A percentile compares a stretch with the other conserved stretches of the same genome.
Conservation (phyloP, 64 coral and sea anemone genomes). For the Cladopsammia gracilis region DNA sequence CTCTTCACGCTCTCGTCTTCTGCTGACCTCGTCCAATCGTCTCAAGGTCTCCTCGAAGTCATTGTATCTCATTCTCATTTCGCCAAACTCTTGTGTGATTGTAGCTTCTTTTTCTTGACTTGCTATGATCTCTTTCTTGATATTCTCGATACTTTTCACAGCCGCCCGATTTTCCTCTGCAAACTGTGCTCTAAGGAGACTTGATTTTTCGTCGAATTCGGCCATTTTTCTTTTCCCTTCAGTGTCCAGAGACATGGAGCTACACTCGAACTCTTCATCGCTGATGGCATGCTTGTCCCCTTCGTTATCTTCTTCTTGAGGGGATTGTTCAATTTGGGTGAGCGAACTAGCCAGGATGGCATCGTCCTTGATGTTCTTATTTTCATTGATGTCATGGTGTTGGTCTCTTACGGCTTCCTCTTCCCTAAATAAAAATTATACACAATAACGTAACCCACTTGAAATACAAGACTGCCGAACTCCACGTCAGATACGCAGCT, state of each 20-base stretch:
- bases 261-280: background rate
- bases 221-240: background rate
- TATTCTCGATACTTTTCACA: background rate
- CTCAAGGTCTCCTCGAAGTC: background rate
- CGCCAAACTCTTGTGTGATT: background rate
- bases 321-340: background rate
- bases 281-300: background rate
- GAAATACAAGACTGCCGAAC: too few relatives aligned
- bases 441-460: too few relatives aligned
- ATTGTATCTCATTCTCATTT: background rate
- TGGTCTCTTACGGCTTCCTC: background rate
- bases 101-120: background rate
- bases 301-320: background rate
- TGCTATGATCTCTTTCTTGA: background rate
- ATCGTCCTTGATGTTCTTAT: background rate
- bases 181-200: background rate
- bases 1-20: slow-evolving; percentile 21
- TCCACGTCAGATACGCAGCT: too few relatives aligned
- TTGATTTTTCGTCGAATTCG: background rate
- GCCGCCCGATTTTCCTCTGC: background rate
- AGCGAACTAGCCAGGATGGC: background rate
- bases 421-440: background rate
- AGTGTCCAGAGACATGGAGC: background rate
- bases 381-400: too few relatives aligned
- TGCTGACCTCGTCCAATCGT: background rate